These are phyloP conservation scores for Asbolus verrucosus DNA, from an alignment of 1,140 invertebrate species.

Conservation along the genomic window DNA sequence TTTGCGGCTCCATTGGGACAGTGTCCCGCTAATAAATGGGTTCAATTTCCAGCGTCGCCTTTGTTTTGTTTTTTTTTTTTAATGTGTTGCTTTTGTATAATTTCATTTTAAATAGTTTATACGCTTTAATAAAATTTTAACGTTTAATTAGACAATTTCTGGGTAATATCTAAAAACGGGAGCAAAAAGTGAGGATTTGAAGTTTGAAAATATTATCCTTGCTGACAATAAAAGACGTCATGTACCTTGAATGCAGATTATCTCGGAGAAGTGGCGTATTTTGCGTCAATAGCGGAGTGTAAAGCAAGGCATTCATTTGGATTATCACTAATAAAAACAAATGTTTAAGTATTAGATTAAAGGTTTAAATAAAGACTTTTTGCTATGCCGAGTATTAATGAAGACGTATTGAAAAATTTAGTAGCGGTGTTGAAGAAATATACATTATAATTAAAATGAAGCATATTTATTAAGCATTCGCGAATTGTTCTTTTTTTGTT, in stretches of 20 bases:
- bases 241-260: conserved; percentile 45
- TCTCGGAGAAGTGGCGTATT: conserved; percentile 39
- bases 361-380: conserved; percentile 46
- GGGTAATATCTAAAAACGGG: conserved; percentile 11
- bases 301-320: conserved; percentile 45
- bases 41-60: conserved; percentile 9
- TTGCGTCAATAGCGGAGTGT: conserved; percentile 43
- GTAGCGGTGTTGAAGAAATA: conserved; percentile 20
- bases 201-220: conserved; percentile 33
- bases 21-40: conserved; percentile 21
- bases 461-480: conserved; percentile 37
- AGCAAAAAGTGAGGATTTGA: conserved; percentile 9
- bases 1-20: conserved; percentile 22
- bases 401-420: conserved; percentile 41
- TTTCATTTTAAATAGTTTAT: conserved; percentile 20
- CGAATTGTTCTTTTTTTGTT: conserved; percentile 40
- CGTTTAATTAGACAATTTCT: conserved; percentile 25
- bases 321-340: conserved; percentile 49
- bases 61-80: conserved; percentile 28
- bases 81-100: conserved; percentile 12
- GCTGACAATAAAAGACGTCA: conserved; percentile 22
- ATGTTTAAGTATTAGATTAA: conserved; percentile 48
- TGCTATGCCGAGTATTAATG: conserved; percentile 42
- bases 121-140: conserved; percentile 23
- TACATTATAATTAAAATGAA: conserved; percentile 42